phyloP scores from a whole-genome alignment of 2,797 vertebrate genomes.

The Alfaro cultratus region DNA sequence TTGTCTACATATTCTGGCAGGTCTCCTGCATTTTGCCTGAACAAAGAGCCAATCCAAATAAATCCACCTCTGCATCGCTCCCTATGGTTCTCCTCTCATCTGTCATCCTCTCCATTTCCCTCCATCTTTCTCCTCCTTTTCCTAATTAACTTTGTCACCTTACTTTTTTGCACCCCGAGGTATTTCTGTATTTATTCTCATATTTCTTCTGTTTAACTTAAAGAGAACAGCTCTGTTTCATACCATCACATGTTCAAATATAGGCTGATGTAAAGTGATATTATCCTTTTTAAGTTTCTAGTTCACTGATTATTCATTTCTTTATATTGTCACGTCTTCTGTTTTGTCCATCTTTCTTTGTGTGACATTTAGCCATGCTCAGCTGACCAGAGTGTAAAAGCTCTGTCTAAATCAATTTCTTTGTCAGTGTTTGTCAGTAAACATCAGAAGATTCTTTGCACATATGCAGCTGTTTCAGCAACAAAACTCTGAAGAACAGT shows the following conservation, averaged over 20 bases:
- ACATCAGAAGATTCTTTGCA: slow-evolving; percentile 28
- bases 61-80: slow-evolving; percentile 48
- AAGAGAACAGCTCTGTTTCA: too few species aligned
- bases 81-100: slow-evolving; percentile 38
- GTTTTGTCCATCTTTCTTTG: slow-evolving; percentile 11
- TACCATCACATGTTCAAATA: too few species aligned
- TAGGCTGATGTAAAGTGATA: too few species aligned
- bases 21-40: slow-evolving; percentile 54
- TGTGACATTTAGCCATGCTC: slow-evolving; percentile 34
- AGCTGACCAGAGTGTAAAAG: slow-evolving; percentile 40
- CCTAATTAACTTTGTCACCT: slow-evolving; percentile 22
- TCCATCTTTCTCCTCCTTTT: slow-evolving; percentile 16
- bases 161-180: slow-evolving; percentile 6
- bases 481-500: slow-evolving; percentile 9
- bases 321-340: neutral
- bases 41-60: slow-evolving; percentile 54
- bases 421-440: slow-evolving; percentile 14
- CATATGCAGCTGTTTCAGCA: slow-evolving; percentile 16
- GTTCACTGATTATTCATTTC: neutral
- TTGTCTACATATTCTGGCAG: slow-evolving; percentile 57
- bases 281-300: too few species aligned
- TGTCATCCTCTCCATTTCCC: slow-evolving; percentile 28
- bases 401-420: slow-evolving; percentile 36
- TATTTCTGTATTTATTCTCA: slow-evolving; percentile 16
- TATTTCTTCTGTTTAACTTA: slow-evolving; percentile 17